Conservation (phyloP, 2,797 vertebrate species). For the Poeciliopsis presidionis region DNA sequence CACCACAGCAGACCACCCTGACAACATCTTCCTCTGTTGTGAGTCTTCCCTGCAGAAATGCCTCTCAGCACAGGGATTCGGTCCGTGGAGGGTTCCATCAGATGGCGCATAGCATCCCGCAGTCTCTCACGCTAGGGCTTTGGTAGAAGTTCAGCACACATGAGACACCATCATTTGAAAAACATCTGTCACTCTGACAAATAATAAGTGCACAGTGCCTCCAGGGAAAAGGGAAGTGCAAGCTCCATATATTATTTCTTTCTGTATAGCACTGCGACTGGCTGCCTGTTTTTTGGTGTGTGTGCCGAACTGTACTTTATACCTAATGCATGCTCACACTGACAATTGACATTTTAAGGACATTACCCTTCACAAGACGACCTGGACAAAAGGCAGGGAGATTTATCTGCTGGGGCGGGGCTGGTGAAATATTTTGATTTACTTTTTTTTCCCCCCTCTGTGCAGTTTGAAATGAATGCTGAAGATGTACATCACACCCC, state of each 20-base stretch:
- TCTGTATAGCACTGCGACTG: conserved; percentile 54
- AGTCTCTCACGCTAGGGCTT: conserved; percentile 69
- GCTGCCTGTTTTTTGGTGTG: conserved; percentile 67
- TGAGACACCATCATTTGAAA: conserved; percentile 82
- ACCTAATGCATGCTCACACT: conserved; percentile 71
- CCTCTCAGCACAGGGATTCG: conserved; percentile 40
- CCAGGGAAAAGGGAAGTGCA: conserved; percentile 74
- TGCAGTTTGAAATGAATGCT: conserved; percentile 58
- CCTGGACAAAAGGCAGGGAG: conserved; percentile 74
- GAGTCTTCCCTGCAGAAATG: conserved; percentile 42
- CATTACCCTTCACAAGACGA: conserved; percentile 76
- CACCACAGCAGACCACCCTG: conserved; percentile 56
- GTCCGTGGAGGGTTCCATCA: conserved; percentile 67
- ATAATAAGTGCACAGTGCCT: conserved; percentile 80
- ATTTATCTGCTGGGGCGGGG: conserved; percentile 59
- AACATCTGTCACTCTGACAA: conserved; percentile 87
- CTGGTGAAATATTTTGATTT: conserved; percentile 73
- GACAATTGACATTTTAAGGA: conserved; percentile 81
- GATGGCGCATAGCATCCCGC: conserved; percentile 65
- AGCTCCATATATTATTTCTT: conserved; percentile 77
- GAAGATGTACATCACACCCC: conserved; percentile 39
- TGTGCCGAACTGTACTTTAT: conserved; percentile 73
- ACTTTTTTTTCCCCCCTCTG: conserved; percentile 49
- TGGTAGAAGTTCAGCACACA: conserved; percentile 79
- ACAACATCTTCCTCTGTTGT: conserved; percentile 41